Evolutionary conservation across 1,140 invertebrate species (phyloP), one percentile per base, ranked within the genome.

Genomic region (Pseudomyrmex pallidus): DNA sequence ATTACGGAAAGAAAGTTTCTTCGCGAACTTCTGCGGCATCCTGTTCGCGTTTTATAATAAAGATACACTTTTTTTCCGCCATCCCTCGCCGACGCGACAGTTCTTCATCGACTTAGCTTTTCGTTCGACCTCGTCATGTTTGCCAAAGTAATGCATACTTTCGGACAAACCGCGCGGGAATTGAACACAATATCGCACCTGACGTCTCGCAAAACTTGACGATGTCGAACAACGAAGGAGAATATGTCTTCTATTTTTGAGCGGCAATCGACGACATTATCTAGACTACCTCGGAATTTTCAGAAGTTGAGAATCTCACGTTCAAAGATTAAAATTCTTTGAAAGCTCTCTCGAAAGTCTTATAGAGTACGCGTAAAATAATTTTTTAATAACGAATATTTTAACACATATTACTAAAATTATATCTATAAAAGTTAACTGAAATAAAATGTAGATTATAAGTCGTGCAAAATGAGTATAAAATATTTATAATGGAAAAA

Each of bases 121-220:
- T 57, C 68, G 50, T 17, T 35, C 68, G 68, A 56, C 52, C 52
- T 44, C 68, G 56, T 70, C 54, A 48, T 70, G 56, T 80, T 80
- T 80, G 54, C 66, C 15, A 35, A 80, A 80, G 76, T 80, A 80
- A 80, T 70, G 76, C 76, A 72, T 80, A 72, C 66, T 72, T 72
- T 80, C 44, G 76, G 44, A 80, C 50, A 80, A 70, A 80, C 54
- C 54, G 66, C 56, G 56, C 76, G 54, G 44, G 66, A 72, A 61
- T 80, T 80, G 76, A 80, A 80, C 76, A 48, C 44, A 48, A 66
- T 15, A 50, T 72, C 64, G 20, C 76, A 80, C 46, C 76, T 61
- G 76, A 80, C 57, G 56, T 80, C 66, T 20, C 54, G 15, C 59
- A 48, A 12, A 72, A 72, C 54, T 80, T 54, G 25, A 59, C 25